Percentiles rank a stretch among this genome's conserved stretches.
Evolutionary conservation across 2,797 vertebrate genomes (phyloP).

Genomic region (Pipistrellus nathusii): DNA sequence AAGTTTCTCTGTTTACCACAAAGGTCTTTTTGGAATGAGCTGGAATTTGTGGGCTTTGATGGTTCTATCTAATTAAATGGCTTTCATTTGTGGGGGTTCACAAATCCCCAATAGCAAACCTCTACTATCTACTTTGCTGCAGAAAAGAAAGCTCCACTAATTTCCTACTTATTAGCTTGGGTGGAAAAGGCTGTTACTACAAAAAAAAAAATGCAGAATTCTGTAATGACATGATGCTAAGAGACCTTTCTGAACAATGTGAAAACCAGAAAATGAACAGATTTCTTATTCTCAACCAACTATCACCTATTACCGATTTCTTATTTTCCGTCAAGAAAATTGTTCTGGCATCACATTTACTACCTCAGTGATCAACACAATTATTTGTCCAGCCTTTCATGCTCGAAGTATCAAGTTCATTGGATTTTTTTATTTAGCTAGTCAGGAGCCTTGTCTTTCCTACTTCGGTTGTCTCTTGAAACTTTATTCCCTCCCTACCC

Average conservation of each 20-base stretch:
- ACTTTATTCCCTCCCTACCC: neutral
- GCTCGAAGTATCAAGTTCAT: conserved; percentile 37
- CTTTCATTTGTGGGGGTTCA: neutral
- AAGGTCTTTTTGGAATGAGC: conserved; percentile 28
- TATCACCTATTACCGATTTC: neutral
- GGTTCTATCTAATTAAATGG: neutral
- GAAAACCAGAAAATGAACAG: conserved; percentile 7
- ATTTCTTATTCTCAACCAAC: neutral
- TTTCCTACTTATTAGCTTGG: neutral
- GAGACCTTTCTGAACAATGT: neutral
- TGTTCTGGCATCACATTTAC: neutral
- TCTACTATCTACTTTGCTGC: neutral
- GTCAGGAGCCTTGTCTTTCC: neutral
- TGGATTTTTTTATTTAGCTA: conserved; percentile 4
- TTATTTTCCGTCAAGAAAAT: conserved; percentile 9
- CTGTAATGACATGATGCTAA: neutral
- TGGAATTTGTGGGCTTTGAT: conserved; percentile 15
- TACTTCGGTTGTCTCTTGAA: neutral
- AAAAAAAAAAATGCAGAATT: neutral
- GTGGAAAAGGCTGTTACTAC: neutral
- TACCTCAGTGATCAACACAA: neutral
- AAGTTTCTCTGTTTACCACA: conserved; percentile 3
- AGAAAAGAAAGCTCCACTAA: neutral
- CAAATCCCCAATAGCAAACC: neutral
- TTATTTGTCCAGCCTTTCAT: neutral